Base-by-base conservation (phyloP, 2,797 vertebrate species). In the Platyrinchus mystaceus region DNA sequence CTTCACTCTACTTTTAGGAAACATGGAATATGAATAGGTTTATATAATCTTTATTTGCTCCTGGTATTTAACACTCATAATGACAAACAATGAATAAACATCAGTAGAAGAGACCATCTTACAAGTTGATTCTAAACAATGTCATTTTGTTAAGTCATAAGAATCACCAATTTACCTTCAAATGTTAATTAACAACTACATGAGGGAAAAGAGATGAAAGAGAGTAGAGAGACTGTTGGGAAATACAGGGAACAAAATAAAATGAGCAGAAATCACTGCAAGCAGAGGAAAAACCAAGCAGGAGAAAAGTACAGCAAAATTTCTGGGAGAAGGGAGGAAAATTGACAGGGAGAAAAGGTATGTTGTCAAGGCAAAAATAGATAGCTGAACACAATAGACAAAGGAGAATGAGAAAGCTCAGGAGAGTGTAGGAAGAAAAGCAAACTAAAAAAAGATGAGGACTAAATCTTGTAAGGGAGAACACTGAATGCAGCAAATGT, bases 351-450 rank as follows among this genome's bases (percentile, higher is more conserved):
- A 90, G 56, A 70, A 92, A 86, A 94, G n/a, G 44, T 75, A 71
- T 22, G 59, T 52, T 92, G 68, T 87, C 82, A 89, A 62, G 66
- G 76, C 2, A 2, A 94, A 90, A 87, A 74, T 0, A 91, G 73
- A 84, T 9, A 87, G 52, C 41, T 93, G 69, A 87, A 95, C 47
- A 86, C 23, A 71, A 73, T 5, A 92, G 69, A 95, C 71, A 95
- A 96, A 95, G 86, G 85, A 91, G 34, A 52, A 85, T 88, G 52
- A 91, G 39, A 95, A 93, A 75, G 66, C n/a, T 89, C 84, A 84
- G 66, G 16, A 84, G 70, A 64, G 49, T 68, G 64, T 77, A 85
- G 84, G 89, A 95, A 93, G 87, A 70, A 89, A 79, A 70, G 46
- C 30, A 52, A 71, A 84, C 69, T 78, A 32, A 64, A 90, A 93